Percentiles rank a stretch among this genome's conserved stretches.
phyloP scores from a whole-genome alignment of 2,888 invertebrate genomes.

The Ptychoptera contaminata region DNA sequence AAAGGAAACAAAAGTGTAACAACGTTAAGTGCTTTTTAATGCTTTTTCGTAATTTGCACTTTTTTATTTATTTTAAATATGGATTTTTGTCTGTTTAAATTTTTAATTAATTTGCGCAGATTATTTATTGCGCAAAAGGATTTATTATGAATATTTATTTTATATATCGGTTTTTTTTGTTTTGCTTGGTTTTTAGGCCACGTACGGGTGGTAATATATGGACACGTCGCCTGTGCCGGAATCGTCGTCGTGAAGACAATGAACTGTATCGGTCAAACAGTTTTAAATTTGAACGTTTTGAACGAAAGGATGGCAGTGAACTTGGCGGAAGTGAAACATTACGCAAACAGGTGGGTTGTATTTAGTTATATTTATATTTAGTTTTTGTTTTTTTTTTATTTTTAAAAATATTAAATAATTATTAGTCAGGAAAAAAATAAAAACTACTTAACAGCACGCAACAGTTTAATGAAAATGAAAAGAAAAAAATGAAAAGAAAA shows the following conservation, averaged over 20 bases:
- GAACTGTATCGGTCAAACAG: slow-evolving; percentile 75
- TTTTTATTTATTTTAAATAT: no score
- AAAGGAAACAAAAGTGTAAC: no score
- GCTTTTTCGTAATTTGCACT: no score
- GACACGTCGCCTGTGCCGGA: slow-evolving; percentile 58
- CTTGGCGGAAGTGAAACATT: slow-evolving; percentile 35
- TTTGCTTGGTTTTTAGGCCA: slow-evolving; percentile 16
- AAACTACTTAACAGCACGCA: background rate
- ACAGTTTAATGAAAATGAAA: no score
- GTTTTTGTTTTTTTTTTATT: background rate
- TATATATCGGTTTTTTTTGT: background rate
- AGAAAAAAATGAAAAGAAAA: no score
- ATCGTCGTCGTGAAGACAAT: slow-evolving; percentile 58
- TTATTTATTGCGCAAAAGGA: no score
- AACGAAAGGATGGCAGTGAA: slow-evolving; percentile 46
- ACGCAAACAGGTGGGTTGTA: slow-evolving; percentile 50
- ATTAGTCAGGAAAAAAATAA: background rate
- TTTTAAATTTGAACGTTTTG: slow-evolving; percentile 74
- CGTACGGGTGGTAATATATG: slow-evolving; percentile 33
- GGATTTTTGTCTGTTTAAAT: no score
- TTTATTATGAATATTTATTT: background rate
- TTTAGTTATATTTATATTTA: background rate
- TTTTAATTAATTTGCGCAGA: no score
- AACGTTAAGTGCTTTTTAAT: no score
- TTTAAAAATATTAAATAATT: background rate